These are phyloP conservation scores for Drosophila elegans DNA, from an alignment of 1,140 invertebrate species.

Conservation along the genomic window DNA sequence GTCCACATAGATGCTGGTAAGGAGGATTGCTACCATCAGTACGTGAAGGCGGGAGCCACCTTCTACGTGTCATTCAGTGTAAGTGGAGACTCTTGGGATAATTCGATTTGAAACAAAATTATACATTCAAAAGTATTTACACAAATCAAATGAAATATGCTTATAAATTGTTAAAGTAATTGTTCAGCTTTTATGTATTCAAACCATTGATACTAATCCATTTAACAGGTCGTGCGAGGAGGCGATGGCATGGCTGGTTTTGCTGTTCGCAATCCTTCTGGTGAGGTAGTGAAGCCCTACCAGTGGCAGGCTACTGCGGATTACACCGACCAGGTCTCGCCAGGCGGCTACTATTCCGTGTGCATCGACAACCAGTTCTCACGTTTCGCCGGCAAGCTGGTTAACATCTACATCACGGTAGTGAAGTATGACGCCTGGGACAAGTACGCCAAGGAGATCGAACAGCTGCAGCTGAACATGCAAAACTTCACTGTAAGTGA, in stretches of 20 bases:
- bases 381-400: slow-evolving; percentile 95
- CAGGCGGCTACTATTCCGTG: slow-evolving; percentile 95
- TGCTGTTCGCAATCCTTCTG: slow-evolving; percentile 93
- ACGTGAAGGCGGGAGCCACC: slow-evolving; percentile 95
- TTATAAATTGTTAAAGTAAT: no score
- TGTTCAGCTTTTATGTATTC: no score
- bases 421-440: slow-evolving; percentile 98
- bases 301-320: slow-evolving; percentile 94
- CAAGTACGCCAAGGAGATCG: slow-evolving; percentile 94
- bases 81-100: slow-evolving; percentile 53
- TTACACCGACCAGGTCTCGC: slow-evolving; percentile 92
- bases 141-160: no score
- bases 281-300: slow-evolving; percentile 94
- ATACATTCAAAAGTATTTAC: no score
- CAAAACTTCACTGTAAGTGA: slow-evolving; percentile 93
- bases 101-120: no score
- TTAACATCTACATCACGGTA: slow-evolving; percentile 97
- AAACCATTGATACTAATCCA: neutral
- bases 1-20: slow-evolving; percentile 96
- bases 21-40: slow-evolving; percentile 97
- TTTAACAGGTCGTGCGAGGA: slow-evolving; percentile 91
- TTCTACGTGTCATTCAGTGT: slow-evolving; percentile 97
- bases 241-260: slow-evolving; percentile 97
- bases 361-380: slow-evolving; percentile 98
- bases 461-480: slow-evolving; percentile 94